Evolutionary conservation across 2,113 vertebrate genomes (phyloP), one percentile per base, ranked within the genome.

Genomic region (Ceratotherium simum): DNA sequence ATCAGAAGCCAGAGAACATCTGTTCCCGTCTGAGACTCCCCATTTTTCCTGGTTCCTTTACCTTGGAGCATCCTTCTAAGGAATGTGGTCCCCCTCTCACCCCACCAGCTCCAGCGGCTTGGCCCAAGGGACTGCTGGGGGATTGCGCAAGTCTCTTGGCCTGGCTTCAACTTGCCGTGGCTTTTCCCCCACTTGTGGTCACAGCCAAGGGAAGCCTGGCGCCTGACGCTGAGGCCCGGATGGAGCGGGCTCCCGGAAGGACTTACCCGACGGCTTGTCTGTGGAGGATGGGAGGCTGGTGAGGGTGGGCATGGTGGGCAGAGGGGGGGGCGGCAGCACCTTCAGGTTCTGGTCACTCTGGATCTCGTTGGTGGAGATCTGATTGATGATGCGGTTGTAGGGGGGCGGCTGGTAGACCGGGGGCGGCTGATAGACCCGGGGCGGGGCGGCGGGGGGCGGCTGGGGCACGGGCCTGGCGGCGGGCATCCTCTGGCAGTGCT

Each of bases 311-410:
- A 99, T 99, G 8, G 99, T 99, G 86, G 99, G 99, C 94, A 99
- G 98, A 25, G 99, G 98, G 9, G 99, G 98, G 8, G 99, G 99
- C 10, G 99, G 99, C 33, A 99, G 98, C 97, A 98, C 99, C 98
- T 99, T 99, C 82, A 99, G 98, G 96, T 99, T 99, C 98, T 99
- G 99, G 97, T 99, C 99, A 27, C 99, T 99, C 97, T 99, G 99
- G 98, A 99, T 99, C 98, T 99, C 99, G 0, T 99, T 99, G 98
- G 99, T 99, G 65, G 99, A 99, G 98, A 99, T 99, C 97, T 99
- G 99, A 89, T 99, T 99, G 97, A 98, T 99, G 76, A 99, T 99
- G 25, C 99, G 99, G 96, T 99, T 99, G 80, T 99, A 99, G 56
- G 98, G 98, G 54, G 99, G 99, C 9, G 99, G 99, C 95, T 99